Base-by-base conservation (phyloP, 1,140 invertebrate genomes). In the Bombyx mandarina region DNA sequence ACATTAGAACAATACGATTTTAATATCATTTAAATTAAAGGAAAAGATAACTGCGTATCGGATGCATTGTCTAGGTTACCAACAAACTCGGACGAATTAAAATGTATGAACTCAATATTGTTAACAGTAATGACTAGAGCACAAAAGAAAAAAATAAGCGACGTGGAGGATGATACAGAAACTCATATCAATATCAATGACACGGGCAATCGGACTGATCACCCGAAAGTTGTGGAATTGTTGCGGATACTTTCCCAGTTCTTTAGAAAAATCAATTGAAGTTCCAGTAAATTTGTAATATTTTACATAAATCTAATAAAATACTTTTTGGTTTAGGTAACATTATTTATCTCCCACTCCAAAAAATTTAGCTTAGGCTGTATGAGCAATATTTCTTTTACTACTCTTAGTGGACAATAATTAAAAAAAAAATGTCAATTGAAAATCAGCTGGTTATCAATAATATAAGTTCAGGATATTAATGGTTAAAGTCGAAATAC, bases 11-110 rank as follows among this genome's bases (percentile, higher is more conserved):
- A 50, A 18, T 50, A 50, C 18, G 1, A 50, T 8, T 52, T 52
- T 42, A 42, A 8, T 26, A 52, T 52, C 7, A 26, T 6, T 6
- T 80, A 88, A 64, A 60, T 76, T 56, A 56, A 58, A 60, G 72
- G 73, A 47, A 56, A 45, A 46, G 18, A 57, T n/a, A 71, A 75
- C n/a, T 26, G 57, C 43, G 63, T 60, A 43, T 69, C 63, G 49
- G 69, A 72, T 43, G 62, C 64, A 5, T 61, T 69, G 52, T 62
- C 60, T 47, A 48, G 54, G 9, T 26, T 61, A 9, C 18, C 7
- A 9, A 12, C 52, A 22, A 52, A 8, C 6, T 54, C 45, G 7
- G 22, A 54, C 6, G 59, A 61, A 22, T 56, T 61, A 48, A 52
- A 56, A 56, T 50, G 62, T 10, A 67, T 69, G 62, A 63, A 52